phyloP scores from a whole-genome alignment of 2,113 vertebrate species.

The Dissostichus mawsoni region DNA sequence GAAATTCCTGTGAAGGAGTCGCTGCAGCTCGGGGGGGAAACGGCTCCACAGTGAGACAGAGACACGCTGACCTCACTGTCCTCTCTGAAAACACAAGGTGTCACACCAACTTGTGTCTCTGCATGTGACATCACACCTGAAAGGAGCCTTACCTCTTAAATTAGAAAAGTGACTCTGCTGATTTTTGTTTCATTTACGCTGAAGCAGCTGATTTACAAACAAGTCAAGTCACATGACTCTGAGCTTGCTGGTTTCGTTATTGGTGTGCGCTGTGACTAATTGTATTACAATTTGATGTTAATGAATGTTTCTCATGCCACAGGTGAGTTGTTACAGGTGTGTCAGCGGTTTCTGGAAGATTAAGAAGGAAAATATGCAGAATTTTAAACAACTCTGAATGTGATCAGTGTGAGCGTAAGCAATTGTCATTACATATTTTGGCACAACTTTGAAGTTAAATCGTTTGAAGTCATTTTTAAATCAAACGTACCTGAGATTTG shows the following conservation, averaged over 20 bases:
- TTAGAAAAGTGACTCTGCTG: not conserved
- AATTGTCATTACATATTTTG: too few relatives aligned
- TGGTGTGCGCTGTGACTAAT: not conserved
- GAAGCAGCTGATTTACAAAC: not conserved
- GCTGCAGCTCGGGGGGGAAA: not conserved
- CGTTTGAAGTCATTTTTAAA: not conserved
- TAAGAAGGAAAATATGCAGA: not conserved
- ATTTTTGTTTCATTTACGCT: not conserved
- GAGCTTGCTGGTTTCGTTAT: not conserved
- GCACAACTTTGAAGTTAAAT: not conserved
- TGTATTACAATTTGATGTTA: not conserved
- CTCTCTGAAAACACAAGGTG: not conserved
- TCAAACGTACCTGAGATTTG: not conserved
- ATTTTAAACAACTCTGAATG: not conserved
- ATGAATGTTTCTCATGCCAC: not conserved
- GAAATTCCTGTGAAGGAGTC: conserved; percentile 18
- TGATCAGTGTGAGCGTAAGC: not conserved
- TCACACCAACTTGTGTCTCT: not conserved
- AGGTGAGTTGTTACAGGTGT: not conserved
- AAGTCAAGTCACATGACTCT: not conserved
- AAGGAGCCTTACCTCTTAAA: not conserved
- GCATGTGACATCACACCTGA: not conserved
- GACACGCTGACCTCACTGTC: not conserved
- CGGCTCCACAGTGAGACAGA: not conserved
- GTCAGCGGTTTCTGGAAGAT: not conserved